Percentiles rank a stretch among this genome's conserved stretches.
Evolutionary conservation across 1,140 invertebrate species (phyloP).

Genomic region (Drosophila kurseongensis): DNA sequence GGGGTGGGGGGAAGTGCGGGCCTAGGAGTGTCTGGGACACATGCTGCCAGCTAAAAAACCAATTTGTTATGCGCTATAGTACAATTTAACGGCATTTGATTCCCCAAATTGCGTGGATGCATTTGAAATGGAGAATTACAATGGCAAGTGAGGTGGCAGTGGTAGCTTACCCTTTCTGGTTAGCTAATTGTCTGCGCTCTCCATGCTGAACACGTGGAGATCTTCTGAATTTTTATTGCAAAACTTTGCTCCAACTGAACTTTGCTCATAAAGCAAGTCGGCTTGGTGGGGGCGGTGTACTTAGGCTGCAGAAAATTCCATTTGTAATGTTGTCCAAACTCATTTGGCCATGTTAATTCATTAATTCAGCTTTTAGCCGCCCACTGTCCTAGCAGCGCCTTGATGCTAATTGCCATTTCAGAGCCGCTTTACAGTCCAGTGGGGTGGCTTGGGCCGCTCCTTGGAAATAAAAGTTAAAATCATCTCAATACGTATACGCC

Average conservation of each 20-base stretch:
- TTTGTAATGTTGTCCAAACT: slow-evolving; percentile 68
- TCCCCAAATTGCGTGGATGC: slow-evolving; percentile 60
- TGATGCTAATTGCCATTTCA: slow-evolving; percentile 75
- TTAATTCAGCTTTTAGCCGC: slow-evolving; percentile 70
- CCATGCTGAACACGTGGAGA: slow-evolving; percentile 62
- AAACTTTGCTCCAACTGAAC: slow-evolving; percentile 58
- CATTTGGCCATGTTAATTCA: slow-evolving; percentile 82
- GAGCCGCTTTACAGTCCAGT: slow-evolving; percentile 58
- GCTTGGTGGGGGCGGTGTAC: neutral
- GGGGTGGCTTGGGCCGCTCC: neutral
- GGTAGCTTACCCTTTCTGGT: neutral
- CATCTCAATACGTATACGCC: slow-evolving; percentile 39
- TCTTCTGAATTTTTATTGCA: slow-evolving; percentile 62
- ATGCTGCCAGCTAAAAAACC: slow-evolving; percentile 65
- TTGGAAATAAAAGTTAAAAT: slow-evolving; percentile 58
- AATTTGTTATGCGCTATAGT: slow-evolving; percentile 70
- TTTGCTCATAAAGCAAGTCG: slow-evolving; percentile 52
- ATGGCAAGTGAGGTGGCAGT: neutral
- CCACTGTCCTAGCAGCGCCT: slow-evolving; percentile 42
- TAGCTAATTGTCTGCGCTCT: slow-evolving; percentile 57
- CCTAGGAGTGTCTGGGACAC: slow-evolving; percentile 50
- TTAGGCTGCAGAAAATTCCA: slow-evolving; percentile 33
- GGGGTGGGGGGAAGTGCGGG: slow-evolving; percentile 15
- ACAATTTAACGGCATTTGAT: slow-evolving; percentile 79
- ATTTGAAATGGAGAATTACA: slow-evolving; percentile 25